Conservation (phyloP, 2,888 invertebrate species). For the Drosophila fulvimacula region DNA sequence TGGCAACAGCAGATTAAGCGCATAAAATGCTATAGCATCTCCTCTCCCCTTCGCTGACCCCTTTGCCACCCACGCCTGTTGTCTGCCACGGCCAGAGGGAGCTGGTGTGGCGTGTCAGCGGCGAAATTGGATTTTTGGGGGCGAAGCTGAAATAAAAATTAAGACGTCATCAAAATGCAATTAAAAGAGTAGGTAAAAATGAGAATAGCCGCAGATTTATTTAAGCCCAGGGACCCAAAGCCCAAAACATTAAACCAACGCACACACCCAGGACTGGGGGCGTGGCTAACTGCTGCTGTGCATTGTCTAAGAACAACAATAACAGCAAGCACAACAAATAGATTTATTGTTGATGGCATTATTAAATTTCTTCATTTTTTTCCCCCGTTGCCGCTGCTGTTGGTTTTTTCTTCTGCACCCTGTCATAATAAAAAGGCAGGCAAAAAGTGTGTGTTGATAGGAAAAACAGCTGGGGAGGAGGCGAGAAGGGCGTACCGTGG, state of each 20-base stretch:
- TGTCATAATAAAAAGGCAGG: slow-evolving; percentile 67
- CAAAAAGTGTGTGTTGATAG: slow-evolving; percentile 53
- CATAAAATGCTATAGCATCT: slow-evolving; percentile 58
- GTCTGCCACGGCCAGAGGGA: slow-evolving; percentile 5
- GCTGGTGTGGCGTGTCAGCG: not conserved
- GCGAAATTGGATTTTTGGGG: slow-evolving; percentile 13
- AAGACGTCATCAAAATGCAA: slow-evolving; percentile 81
- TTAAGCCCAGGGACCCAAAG: slow-evolving; percentile 53
- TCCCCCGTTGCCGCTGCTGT: slow-evolving; percentile 17
- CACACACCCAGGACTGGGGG: not conserved
- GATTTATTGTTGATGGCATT: slow-evolving; percentile 82
- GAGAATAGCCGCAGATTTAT: slow-evolving; percentile 76
- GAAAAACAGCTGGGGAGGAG: slow-evolving; percentile 8
- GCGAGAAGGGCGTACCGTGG: not conserved
- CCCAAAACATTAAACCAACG: slow-evolving; percentile 36
- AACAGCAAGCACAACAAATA: slow-evolving; percentile 67
- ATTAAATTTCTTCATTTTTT: slow-evolving; percentile 69
- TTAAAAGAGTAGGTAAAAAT: slow-evolving; percentile 77
- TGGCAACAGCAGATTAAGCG: slow-evolving; percentile 78
- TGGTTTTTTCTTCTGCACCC: slow-evolving; percentile 29
- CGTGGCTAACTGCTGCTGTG: slow-evolving; percentile 37
- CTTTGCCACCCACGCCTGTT: not conserved
- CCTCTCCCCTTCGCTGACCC: not conserved
- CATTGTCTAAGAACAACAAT: slow-evolving; percentile 53
- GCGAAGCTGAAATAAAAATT: slow-evolving; percentile 70